phyloP scores from a whole-genome alignment of 2,888 invertebrate species.

The Ennomos fuscantarius region DNA sequence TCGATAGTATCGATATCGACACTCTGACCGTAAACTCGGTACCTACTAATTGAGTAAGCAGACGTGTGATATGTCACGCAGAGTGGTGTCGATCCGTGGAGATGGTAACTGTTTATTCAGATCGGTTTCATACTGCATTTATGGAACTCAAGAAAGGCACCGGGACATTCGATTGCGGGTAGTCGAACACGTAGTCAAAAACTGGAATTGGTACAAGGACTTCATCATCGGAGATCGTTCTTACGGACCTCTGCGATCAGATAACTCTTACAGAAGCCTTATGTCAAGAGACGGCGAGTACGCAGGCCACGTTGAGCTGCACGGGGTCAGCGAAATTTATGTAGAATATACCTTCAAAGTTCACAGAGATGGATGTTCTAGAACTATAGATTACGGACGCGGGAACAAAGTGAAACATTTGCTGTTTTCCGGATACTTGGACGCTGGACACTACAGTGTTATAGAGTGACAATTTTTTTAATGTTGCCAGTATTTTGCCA shows the following conservation, averaged over 20 bases:
- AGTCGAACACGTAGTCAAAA: conserved; percentile 65
- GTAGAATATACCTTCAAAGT: conserved; percentile 70
- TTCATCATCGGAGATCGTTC: conserved; percentile 75
- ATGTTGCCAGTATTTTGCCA: no score
- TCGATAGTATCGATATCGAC: conserved; percentile 37
- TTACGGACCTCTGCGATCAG: conserved; percentile 56
- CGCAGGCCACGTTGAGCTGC: conserved; percentile 74
- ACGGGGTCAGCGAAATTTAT: conserved; percentile 67
- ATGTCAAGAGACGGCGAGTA: conserved; percentile 75
- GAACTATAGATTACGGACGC: conserved; percentile 69
- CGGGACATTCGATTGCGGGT: conserved; percentile 65
- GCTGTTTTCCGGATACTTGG: conserved; percentile 71
- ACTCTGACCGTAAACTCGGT: conserved; percentile 13
- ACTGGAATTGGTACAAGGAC: conserved; percentile 73
- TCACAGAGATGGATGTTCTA: conserved; percentile 60
- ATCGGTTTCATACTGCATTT: conserved; percentile 69
- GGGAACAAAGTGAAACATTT: conserved; percentile 66
- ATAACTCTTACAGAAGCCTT: conserved; percentile 60
- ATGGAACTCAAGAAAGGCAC: conserved; percentile 69
- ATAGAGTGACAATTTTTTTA: conserved; percentile 62
- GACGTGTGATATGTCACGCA: conserved; percentile 53
- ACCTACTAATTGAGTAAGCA: conserved; percentile 9
- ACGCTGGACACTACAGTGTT: conserved; percentile 78
- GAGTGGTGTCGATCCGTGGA: conserved; percentile 66
- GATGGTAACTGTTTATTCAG: conserved; percentile 77